Conservation (phyloP, 2,888 invertebrate genomes). For the Epistrophella euchroma region DNA sequence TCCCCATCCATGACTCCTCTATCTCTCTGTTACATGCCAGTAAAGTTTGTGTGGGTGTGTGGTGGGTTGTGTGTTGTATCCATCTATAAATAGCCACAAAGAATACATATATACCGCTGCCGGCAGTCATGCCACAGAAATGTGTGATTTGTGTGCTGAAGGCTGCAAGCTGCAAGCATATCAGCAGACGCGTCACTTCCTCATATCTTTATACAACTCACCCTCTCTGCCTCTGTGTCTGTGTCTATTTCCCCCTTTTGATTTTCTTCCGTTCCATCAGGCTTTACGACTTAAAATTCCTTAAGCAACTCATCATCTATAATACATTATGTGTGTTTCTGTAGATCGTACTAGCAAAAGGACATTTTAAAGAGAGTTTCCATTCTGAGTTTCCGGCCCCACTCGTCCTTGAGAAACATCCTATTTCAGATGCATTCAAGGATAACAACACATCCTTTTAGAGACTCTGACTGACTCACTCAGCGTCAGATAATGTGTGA, state of each 20-base stretch:
- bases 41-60: not conserved
- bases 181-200: conserved; percentile 55
- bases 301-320: conserved; percentile 6
- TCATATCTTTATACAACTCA: not conserved
- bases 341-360: conserved; percentile 14
- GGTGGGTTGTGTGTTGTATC: not conserved
- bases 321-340: not conserved
- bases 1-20: not conserved
- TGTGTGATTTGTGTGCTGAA: conserved; percentile 72
- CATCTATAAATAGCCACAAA: conserved; percentile 63
- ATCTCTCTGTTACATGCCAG: not conserved
- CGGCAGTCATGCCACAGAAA: conserved; percentile 55
- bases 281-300: conserved; percentile 43
- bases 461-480: conserved; percentile 42
- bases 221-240: not conserved
- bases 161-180: conserved; percentile 64
- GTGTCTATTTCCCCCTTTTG: not conserved
- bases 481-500: not conserved
- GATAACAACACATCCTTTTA: conserved; percentile 48
- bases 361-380: conserved; percentile 62
- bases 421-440: conserved; percentile 64
- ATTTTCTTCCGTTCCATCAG: conserved; percentile 61
- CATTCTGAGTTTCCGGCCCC: conserved; percentile 21
- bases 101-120: conserved; percentile 18
- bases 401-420: conserved; percentile 24